These are phyloP conservation scores for Gallinago solitaria DNA, from an alignment of 2,797 vertebrate genomes.

Conservation along the genomic window DNA sequence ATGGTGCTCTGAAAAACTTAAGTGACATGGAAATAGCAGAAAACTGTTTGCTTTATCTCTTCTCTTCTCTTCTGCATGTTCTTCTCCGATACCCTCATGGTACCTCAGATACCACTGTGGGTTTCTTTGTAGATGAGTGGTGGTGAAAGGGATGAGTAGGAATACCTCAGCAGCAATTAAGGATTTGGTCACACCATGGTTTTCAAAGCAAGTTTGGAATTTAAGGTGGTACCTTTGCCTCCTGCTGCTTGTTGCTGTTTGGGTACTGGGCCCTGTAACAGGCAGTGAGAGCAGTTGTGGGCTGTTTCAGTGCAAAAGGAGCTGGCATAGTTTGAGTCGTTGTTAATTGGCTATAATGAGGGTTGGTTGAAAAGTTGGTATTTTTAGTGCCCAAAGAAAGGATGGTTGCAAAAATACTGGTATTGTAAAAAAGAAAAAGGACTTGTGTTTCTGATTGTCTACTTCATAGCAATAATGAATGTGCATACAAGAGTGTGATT, in stretches of 20 bases:
- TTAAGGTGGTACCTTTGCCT: background rate
- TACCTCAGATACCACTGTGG: background rate
- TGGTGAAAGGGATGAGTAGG: background rate
- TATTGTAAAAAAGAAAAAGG: background rate
- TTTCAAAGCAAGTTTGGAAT: background rate
- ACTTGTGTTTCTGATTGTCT: background rate
- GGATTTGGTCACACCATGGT: background rate
- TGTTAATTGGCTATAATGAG: background rate
- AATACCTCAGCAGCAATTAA: background rate
- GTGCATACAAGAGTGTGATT: background rate
- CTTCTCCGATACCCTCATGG: background rate
- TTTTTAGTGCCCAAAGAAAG: background rate
- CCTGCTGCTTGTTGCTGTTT: background rate
- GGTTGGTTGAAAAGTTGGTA: background rate
- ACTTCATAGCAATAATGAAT: background rate
- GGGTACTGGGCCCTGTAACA: rapidly evolving
- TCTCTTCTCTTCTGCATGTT: no score
- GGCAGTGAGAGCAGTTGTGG: background rate
- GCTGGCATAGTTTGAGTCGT: rapidly evolving
- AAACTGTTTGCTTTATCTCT: background rate
- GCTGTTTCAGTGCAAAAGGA: background rate
- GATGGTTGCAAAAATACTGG: background rate
- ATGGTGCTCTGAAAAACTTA: background rate
- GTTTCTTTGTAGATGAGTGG: background rate
- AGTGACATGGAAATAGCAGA: background rate